phyloP scores from a whole-genome alignment of 2,888 invertebrate genomes.

The Tipula unca region DNA sequence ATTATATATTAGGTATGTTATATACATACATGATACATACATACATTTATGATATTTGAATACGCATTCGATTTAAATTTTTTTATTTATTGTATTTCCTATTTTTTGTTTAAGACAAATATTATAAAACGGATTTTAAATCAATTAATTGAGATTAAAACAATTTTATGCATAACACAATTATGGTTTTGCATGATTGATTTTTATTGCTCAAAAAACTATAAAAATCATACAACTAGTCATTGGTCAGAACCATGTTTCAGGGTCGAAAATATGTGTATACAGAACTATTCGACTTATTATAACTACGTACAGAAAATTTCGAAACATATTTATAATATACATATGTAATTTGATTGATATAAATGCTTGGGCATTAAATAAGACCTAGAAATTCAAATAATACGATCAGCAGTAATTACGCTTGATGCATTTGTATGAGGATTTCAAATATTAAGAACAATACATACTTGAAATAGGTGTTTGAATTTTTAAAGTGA shows the following conservation, averaged over 20 bases:
- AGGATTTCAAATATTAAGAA: no score
- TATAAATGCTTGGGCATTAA: no score
- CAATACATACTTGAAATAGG: no score
- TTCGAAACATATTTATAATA: no score
- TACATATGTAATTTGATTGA: no score
- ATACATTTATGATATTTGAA: neutral
- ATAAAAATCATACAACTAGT: neutral
- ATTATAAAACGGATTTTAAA: constrained; percentile 8
- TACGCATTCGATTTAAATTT: neutral
- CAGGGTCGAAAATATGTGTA: neutral
- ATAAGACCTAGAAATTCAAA: no score
- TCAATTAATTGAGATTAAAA: neutral
- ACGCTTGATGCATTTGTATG: no score
- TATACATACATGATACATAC: no score
- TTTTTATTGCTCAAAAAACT: neutral
- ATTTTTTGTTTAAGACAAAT: neutral
- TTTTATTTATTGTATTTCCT: neutral
- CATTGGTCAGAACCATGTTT: neutral
- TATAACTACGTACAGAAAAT: no score
- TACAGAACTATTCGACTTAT: no score
- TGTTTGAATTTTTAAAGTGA: no score
- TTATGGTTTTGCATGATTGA: neutral
- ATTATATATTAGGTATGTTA: neutral
- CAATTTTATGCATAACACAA: neutral
- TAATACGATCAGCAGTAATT: no score